Percentiles rank a stretch among this genome's conserved stretches.
These are phyloP conservation scores for Uloborus plumipes DNA, from an alignment of 2,888 invertebrate species.

Conservation along the genomic window DNA sequence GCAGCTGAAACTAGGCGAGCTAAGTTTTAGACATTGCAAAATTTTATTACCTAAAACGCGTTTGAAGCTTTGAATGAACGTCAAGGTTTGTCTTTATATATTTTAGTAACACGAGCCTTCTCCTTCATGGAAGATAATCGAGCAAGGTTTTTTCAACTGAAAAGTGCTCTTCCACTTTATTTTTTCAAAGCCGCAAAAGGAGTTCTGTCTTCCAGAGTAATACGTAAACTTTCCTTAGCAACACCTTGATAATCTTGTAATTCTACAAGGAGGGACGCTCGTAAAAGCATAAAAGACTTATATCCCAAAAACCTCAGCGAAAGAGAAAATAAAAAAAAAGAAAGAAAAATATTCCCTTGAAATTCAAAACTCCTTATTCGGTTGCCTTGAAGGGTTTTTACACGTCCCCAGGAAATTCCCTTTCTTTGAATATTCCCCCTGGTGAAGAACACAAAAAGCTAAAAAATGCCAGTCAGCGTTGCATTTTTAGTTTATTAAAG, in stretches of 20 bases:
- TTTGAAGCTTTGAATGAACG: too few relatives aligned
- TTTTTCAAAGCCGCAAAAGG: too few relatives aligned
- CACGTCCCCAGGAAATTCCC: slow-evolving; percentile 3
- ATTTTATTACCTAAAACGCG: too few relatives aligned
- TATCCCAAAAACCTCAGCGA: neutral
- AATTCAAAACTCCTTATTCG: slow-evolving; percentile 25
- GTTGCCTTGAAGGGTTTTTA: too few relatives aligned
- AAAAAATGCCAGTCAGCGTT: slow-evolving; percentile 13
- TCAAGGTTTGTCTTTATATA: too few relatives aligned
- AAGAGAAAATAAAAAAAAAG: neutral
- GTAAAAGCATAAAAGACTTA: slow-evolving; percentile 20
- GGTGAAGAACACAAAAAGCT: slow-evolving; percentile 12
- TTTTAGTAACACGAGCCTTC: too few relatives aligned
- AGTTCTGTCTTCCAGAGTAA: neutral
- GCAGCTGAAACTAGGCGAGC: too few relatives aligned
- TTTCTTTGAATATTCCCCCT: slow-evolving; percentile 28
- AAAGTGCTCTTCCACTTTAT: too few relatives aligned
- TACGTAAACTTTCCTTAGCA: neutral
- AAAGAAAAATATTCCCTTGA: slow-evolving; percentile 17
- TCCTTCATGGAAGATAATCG: too few relatives aligned
- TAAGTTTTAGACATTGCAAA: too few relatives aligned
- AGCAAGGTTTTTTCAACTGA: too few relatives aligned
- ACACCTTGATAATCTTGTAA: slow-evolving; percentile 34
- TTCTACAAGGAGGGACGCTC: slow-evolving; percentile 7
- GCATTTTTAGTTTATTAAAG: slow-evolving; percentile 55